Evolutionary conservation across 1,140 invertebrate species (phyloP).

Genomic region (Drosophila arizonae): DNA sequence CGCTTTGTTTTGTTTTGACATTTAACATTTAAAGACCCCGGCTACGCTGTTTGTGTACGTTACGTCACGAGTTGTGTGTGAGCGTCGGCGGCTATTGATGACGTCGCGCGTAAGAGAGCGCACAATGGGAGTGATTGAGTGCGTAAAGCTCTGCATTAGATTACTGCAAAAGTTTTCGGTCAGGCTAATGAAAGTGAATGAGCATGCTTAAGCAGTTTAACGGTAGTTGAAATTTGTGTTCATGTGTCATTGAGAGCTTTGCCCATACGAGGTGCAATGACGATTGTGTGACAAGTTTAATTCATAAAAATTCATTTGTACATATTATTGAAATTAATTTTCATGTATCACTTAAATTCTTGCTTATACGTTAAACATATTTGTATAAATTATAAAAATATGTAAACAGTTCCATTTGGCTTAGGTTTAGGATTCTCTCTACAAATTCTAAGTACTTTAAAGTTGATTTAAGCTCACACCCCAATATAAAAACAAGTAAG

Average conservation of each 20-base stretch:
- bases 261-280: neutral
- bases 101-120: conserved; percentile 20
- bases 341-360: too few relatives aligned
- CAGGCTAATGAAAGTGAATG: conserved; percentile 41
- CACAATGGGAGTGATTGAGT: neutral
- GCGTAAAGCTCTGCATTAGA: conserved; percentile 19
- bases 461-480: too few relatives aligned
- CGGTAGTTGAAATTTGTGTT: conserved; percentile 26
- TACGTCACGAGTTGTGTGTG: conserved; percentile 29
- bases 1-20: conserved; percentile 60
- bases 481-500: too few relatives aligned
- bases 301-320: too few relatives aligned
- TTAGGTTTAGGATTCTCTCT: neutral
- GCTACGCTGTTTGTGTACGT: conserved; percentile 16
- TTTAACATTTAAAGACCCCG: conserved; percentile 27
- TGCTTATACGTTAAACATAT: too few relatives aligned
- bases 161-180: conserved; percentile 24
- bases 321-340: too few relatives aligned
- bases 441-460: too few relatives aligned
- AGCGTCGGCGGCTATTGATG: conserved; percentile 26
- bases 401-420: too few relatives aligned
- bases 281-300: neutral
- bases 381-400: too few relatives aligned
- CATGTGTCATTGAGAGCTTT: conserved; percentile 6
- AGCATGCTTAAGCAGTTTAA: conserved; percentile 1